Base-by-base conservation (phyloP, 2,113 vertebrate species). In the Menidia beryllina region DNA sequence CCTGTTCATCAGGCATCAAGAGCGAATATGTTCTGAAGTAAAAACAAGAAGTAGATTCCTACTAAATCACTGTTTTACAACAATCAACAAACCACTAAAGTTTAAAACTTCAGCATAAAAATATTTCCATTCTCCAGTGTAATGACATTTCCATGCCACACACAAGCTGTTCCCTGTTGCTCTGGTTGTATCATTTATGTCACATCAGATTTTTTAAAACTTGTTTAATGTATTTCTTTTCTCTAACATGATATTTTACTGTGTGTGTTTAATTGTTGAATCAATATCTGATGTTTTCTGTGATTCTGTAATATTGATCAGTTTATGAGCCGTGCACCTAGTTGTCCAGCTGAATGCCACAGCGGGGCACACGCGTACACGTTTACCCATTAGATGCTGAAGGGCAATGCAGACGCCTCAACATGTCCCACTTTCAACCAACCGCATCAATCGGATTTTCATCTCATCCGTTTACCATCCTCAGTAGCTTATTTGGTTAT, bases 331-430 rank as follows among this genome's bases (percentile, higher is more conserved):
- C 77, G 78, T 58, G 75, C 70, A 72, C n/a, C 65, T 20, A 79
- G 58, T 61, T 66, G 47, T 86, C 48, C 14, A 51, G 75, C 70
- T 72, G 48, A 52, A 71, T 81, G 12, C 50, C 55, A 77, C 50
- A 55, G 61, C 65, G 53, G 78, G 83, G 67, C 84, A 88, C 86
- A 86, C 88, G 77, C 87, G 86, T 89, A 72, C 85, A 79, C 30
- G 79, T 92, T 92, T 92, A 90, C 86, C 83, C 75, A 82, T 86
- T 91, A 78, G 81, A 91, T 89, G 81, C 85, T 89, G 77, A 77
- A 77, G 80, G 82, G 76, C 69, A 75, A 85, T 72, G 74, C 79
- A 68, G 68, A 91, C 70, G 49, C 66, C 68, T 77, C 62, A 67
- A 54, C 71, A 34, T 61, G 66, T 59, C 55, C 85, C 60, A 63